phyloP scores from a whole-genome alignment of 2,797 vertebrate genomes.

The Coracias cyanogaster region DNA sequence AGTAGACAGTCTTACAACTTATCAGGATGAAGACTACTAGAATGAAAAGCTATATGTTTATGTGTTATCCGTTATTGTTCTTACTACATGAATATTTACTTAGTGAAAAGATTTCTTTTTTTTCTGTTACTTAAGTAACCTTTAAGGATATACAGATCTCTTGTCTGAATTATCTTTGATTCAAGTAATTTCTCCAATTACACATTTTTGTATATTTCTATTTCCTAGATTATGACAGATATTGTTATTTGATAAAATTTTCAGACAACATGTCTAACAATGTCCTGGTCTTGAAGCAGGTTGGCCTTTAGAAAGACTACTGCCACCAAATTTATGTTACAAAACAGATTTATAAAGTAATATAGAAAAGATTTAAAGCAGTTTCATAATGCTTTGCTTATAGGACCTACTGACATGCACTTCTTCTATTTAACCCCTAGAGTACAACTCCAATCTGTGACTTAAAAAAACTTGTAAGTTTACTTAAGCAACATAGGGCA shows the following conservation, averaged over 20 bases:
- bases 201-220: background rate
- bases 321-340: background rate
- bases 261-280: background rate
- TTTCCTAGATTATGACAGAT: background rate
- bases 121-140: slow-evolving; percentile 77
- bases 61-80: slow-evolving; percentile 57
- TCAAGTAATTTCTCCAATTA: slow-evolving; percentile 47
- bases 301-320: background rate
- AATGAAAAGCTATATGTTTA: background rate
- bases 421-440: background rate
- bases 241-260: slow-evolving; percentile 29
- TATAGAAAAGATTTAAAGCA: background rate
- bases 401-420: background rate
- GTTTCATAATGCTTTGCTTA: background rate
- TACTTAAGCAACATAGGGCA: background rate
- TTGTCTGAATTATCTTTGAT: slow-evolving; percentile 80
- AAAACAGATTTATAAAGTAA: background rate
- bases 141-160: slow-evolving; percentile 82
- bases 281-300: background rate
- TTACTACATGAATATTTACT: slow-evolving; percentile 56
- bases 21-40: background rate
- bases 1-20: background rate
- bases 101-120: slow-evolving; percentile 69
- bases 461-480: background rate
- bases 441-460: background rate